Conservation (phyloP, 2,113 vertebrate species). For the Eulacestoma nigropectus region DNA sequence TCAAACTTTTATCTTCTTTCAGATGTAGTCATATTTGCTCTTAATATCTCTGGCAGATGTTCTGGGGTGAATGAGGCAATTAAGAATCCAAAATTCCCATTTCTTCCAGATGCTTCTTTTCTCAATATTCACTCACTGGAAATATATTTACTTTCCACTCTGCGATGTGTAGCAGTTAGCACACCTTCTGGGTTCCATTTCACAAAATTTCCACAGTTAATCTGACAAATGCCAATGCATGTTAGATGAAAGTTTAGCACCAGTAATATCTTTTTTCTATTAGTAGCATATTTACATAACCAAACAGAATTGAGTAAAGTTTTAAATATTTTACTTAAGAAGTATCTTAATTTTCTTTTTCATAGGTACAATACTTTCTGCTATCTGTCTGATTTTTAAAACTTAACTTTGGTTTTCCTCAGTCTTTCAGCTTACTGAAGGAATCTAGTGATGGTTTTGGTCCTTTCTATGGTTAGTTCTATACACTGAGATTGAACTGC, state of each 20-base stretch:
- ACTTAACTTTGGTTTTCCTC: not conserved
- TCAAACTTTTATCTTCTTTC: slow-evolving; percentile 32
- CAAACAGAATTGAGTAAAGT: not conserved
- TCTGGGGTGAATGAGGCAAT: slow-evolving; percentile 66
- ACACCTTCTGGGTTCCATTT: slow-evolving; percentile 59
- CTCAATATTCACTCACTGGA: slow-evolving; percentile 62
- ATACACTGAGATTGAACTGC: not conserved
- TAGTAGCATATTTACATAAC: not conserved
- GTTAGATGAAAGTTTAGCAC: slow-evolving; percentile 23
- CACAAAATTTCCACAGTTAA: slow-evolving; percentile 29
- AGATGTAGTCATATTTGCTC: slow-evolving; percentile 41
- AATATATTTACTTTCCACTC: slow-evolving; percentile 64
- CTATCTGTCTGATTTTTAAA: not conserved
- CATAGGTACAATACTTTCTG: not conserved
- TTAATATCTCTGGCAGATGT: slow-evolving; percentile 69
- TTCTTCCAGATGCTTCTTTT: slow-evolving; percentile 74
- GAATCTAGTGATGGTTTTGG: not conserved
- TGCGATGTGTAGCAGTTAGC: slow-evolving; percentile 25
- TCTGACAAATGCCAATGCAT: slow-evolving; percentile 26
- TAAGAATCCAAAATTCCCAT: slow-evolving; percentile 60
- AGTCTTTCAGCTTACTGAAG: not conserved
- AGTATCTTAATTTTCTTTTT: not conserved
- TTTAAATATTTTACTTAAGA: not conserved
- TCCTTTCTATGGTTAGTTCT: not conserved
- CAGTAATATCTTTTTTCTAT: not conserved